phyloP scores from a whole-genome alignment of 2,797 vertebrate species.

The Coregonus suidteri region DNA sequence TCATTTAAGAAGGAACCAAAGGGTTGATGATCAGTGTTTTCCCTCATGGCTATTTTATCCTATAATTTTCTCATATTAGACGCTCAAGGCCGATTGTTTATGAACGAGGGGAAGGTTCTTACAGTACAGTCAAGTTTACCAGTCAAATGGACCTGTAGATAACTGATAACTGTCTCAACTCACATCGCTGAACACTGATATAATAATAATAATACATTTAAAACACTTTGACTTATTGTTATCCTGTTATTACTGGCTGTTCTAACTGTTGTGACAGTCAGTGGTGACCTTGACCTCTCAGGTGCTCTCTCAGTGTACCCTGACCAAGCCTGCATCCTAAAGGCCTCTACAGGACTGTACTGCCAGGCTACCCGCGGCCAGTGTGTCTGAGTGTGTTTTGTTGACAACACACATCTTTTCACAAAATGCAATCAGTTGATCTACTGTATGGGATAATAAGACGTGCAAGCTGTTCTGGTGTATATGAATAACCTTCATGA shows the following conservation, averaged over 20 bases:
- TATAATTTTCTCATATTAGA: not conserved
- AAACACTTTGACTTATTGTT: not conserved
- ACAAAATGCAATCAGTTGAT: not conserved
- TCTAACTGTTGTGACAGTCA: not conserved
- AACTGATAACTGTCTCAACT: not conserved
- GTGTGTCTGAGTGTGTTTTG: not conserved
- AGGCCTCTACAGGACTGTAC: not conserved
- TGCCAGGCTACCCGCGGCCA: not conserved
- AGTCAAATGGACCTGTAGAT: not conserved
- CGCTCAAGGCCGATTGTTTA: not conserved
- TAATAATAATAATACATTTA: not conserved
- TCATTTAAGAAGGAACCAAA: not conserved
- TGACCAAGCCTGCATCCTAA: constrained; percentile 5
- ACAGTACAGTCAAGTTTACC: not conserved
- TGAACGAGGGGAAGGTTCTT: not conserved
- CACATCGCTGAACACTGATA: not conserved
- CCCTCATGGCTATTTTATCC: not conserved
- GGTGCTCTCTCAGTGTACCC: not conserved
- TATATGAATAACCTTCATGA: not conserved
- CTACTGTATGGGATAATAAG: not conserved
- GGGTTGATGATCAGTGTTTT: not conserved
- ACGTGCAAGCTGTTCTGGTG: not conserved
- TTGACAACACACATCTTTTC: not conserved
- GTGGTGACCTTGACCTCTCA: not conserved
- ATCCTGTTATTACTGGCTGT: no score